Base-by-base conservation (phyloP, 2,888 invertebrate species). In the Resseliella maxima region DNA sequence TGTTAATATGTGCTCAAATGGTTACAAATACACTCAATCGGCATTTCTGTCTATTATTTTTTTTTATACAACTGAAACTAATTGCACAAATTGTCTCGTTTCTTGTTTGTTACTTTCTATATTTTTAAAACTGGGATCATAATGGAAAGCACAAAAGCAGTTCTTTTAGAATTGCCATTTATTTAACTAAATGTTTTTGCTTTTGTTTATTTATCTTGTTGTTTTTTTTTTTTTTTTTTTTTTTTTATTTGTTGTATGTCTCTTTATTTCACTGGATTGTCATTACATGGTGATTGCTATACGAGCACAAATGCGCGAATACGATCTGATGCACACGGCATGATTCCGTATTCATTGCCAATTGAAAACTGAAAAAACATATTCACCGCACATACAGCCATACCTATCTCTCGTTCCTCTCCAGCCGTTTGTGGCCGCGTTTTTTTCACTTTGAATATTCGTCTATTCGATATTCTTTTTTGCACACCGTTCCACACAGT, bases 331-430 rank as follows among this genome's bases (percentile, higher is more conserved):
- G 38, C 83, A 83, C 41, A 36, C 36, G 83, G 38, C 83, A 83
- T 83, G 38, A 83, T 83, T 38, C 83, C 83, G 83, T 38, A 83
- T 83, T 83, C 83, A 38, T 83, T 83, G 83, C 83, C 83, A 83
- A 83, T 83, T 83, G 83, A 83, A 38, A 83, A 83, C 83, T 83
- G 64, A 38, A 83, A 83, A 83, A 83, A 38, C 36, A 2, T 3
- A 83, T 38, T 38, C 36, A 83, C 6, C 24, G 38, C 83, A 24
- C 36, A 83, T 31, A 38, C n/a, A 38, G 83, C 24, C 38, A n/a
- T 83, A 38, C 83, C 83, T 36, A 83, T 83, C 83, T 38, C 38
- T 83, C 83, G 83, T 38, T n/a, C 83, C 38, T 38, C 38, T 24
- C 36, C 83, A 83, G 38, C 41, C 83, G 83, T 38, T 38, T 83